Conservation (phyloP, 2,797 vertebrate genomes). For the Picus viridis region DNA sequence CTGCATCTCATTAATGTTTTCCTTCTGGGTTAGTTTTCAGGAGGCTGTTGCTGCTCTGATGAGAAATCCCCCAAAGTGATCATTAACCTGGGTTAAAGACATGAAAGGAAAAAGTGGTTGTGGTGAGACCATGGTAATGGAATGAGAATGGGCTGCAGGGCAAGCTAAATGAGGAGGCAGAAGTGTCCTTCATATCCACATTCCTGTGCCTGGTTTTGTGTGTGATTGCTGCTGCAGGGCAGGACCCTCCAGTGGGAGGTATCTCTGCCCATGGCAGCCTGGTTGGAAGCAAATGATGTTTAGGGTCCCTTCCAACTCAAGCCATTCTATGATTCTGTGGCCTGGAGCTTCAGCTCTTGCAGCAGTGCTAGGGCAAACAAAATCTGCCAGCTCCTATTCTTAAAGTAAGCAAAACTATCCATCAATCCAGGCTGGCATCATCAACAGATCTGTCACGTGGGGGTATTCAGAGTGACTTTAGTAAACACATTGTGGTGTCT, state of each 20-base stretch:
- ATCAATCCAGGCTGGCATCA: not conserved
- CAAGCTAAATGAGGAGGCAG: not conserved
- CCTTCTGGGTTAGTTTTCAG: not conserved
- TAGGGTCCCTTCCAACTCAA: no score
- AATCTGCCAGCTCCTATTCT: not conserved
- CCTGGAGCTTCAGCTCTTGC: not conserved
- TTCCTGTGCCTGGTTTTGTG: not conserved
- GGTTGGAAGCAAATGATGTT: no score
- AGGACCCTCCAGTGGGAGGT: not conserved
- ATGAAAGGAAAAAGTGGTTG: not conserved
- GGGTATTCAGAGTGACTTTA: not conserved
- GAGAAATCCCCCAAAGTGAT: not conserved
- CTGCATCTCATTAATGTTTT: accelerated
- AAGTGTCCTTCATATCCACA: not conserved
- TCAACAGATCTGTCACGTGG: not conserved
- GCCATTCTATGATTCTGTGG: no score
- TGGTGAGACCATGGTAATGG: not conserved
- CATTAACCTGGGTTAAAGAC: not conserved
- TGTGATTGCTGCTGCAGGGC: not conserved
- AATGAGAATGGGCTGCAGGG: not conserved
- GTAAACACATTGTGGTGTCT: not conserved
- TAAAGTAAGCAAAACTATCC: not conserved
- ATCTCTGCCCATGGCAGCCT: no score
- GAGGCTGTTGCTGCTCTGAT: not conserved
- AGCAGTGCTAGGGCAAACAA: not conserved